Conservation (phyloP, 1,140 invertebrate species). For the Drosophila auraria region DNA sequence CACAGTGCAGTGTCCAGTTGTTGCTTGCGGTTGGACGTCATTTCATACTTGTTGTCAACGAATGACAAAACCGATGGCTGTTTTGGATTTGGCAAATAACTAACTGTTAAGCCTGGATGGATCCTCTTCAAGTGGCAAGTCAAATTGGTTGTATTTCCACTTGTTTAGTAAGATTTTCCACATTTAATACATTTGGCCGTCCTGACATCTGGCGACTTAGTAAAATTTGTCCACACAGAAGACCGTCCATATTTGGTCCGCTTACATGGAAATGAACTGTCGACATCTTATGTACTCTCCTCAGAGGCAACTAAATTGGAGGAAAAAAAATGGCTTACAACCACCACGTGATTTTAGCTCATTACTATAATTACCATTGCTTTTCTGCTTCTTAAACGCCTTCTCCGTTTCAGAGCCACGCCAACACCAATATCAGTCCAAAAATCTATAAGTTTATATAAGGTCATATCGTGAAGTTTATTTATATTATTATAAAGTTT, state of each 20-base stretch:
- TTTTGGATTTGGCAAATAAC: slow-evolving; percentile 4
- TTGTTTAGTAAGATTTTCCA: slow-evolving; percentile 29
- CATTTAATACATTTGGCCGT: slow-evolving; percentile 30
- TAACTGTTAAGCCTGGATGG: slow-evolving; percentile 4
- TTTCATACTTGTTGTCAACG: too few relatives aligned
- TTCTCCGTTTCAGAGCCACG: slow-evolving; percentile 1
- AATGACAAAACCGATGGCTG: background rate
- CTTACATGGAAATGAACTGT: too few relatives aligned
- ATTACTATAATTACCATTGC: slow-evolving; percentile 14
- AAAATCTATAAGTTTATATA: too few relatives aligned
- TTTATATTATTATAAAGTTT: too few relatives aligned
- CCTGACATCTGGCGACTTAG: slow-evolving; percentile 5
- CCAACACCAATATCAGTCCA: too few relatives aligned
- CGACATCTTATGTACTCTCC: too few relatives aligned
- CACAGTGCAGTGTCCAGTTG: too few relatives aligned
- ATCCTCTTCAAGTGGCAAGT: slow-evolving; percentile 10
- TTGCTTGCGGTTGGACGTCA: too few relatives aligned
- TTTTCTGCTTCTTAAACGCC: slow-evolving; percentile 10
- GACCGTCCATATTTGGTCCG: slow-evolving; percentile 2
- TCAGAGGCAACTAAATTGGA: slow-evolving; percentile 5
- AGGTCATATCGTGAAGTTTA: too few relatives aligned
- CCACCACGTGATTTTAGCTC: background rate
- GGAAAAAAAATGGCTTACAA: slow-evolving; percentile 1
- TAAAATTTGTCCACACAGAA: slow-evolving; percentile 4
- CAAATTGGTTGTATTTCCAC: slow-evolving; percentile 23